Conservation (phyloP, 2,888 invertebrate genomes). For the Caenorhabditis wallacei region DNA sequence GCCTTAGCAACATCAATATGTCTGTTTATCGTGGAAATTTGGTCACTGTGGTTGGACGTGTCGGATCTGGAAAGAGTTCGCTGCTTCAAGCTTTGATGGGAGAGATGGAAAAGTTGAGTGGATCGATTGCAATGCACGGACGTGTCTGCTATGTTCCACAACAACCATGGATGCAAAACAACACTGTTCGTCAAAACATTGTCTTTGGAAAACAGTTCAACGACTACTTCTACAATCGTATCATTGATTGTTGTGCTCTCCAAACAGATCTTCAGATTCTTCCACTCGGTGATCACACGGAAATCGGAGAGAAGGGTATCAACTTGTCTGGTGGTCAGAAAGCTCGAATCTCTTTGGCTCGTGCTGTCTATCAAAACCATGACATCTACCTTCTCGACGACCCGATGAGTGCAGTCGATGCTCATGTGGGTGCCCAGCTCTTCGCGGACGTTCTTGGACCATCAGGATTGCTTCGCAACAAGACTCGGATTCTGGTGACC, state of each 20-base stretch:
- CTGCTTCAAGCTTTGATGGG: slow-evolving; percentile 88
- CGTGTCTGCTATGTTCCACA: slow-evolving; percentile 92
- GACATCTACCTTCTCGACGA: slow-evolving; percentile 96
- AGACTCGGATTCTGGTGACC: slow-evolving; percentile 94
- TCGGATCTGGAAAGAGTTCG: slow-evolving; percentile 81
- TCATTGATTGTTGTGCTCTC: slow-evolving; percentile 78
- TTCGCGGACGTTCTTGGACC: slow-evolving; percentile 82
- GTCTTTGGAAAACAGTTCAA: slow-evolving; percentile 85
- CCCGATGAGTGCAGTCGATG: slow-evolving; percentile 95
- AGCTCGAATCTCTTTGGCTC: slow-evolving; percentile 91
- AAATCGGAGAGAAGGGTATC: slow-evolving; percentile 83
- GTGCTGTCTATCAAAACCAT: slow-evolving; percentile 93
- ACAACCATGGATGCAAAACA: slow-evolving; percentile 99
- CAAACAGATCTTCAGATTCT: slow-evolving; percentile 72
- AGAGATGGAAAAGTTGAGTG: slow-evolving; percentile 86
- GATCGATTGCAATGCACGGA: slow-evolving; percentile 84
- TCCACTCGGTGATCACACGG: slow-evolving; percentile 78
- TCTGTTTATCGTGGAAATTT: slow-evolving; percentile 78
- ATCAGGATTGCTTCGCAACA: slow-evolving; percentile 81
- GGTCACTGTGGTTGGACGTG: slow-evolving; percentile 77
- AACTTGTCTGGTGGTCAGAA: slow-evolving; percentile 83
- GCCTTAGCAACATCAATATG: slow-evolving; percentile 86
- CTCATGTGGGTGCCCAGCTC: slow-evolving; percentile 96
- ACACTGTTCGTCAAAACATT: slow-evolving; percentile 94
- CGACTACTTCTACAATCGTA: slow-evolving; percentile 80